Conservation (phyloP, 1,140 invertebrate genomes). For the Scaptomyza montana region DNA sequence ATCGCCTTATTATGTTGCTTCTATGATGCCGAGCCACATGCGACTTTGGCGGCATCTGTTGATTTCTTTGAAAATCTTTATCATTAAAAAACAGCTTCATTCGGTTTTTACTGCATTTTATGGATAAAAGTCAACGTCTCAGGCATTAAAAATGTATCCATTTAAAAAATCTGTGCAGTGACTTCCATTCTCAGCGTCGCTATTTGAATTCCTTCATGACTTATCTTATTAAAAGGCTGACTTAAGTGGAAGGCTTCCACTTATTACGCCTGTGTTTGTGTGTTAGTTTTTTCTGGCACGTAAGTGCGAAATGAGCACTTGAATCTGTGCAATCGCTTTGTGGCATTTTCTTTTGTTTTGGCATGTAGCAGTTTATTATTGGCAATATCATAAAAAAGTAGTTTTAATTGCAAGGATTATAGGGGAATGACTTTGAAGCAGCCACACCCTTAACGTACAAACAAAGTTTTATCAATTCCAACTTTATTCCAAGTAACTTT, state of each 20-base stretch:
- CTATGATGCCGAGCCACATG: too few species aligned
- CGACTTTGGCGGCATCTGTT: too few species aligned
- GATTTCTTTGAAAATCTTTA: too few species aligned
- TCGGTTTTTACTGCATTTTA: background rate
- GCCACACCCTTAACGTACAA: constrained; percentile 14
- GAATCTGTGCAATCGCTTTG: constrained; percentile 16
- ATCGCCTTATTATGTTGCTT: too few species aligned
- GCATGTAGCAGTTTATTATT: constrained; percentile 24
- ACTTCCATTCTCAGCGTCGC: too few species aligned
- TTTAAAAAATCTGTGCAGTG: background rate
- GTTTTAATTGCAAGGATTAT: constrained; percentile 33
- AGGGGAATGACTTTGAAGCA: constrained; percentile 20
- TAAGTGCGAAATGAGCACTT: constrained; percentile 23
- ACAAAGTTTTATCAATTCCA: constrained; percentile 13
- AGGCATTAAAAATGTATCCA: background rate
- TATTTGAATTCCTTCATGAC: background rate
- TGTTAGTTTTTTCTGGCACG: background rate
- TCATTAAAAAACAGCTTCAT: background rate
- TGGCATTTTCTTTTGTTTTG: constrained; percentile 31
- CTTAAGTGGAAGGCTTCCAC: background rate
- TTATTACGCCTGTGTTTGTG: background rate
- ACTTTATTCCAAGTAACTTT: constrained; percentile 2
- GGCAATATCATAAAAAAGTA: constrained; percentile 13
- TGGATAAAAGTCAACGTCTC: background rate
- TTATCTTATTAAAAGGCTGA: background rate